Percentiles rank a stretch among this genome's conserved stretches.
Conservation (phyloP, 2,113 vertebrate species). For the Gracilinanus agilis region DNA sequence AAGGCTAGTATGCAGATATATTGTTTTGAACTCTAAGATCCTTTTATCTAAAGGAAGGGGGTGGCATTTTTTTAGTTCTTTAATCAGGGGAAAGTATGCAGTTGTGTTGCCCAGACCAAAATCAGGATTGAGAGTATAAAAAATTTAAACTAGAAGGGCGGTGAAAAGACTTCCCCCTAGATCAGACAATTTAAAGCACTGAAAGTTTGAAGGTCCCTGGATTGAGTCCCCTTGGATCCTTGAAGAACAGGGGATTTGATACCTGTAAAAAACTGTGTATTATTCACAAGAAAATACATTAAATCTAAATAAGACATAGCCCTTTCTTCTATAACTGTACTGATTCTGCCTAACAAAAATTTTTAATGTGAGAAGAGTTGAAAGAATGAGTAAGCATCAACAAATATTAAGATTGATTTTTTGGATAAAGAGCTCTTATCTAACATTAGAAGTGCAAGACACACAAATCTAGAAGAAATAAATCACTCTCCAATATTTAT, state of each 20-base stretch:
- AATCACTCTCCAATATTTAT: background rate
- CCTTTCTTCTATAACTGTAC: background rate
- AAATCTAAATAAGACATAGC: background rate
- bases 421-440: background rate
- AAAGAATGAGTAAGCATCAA: no score
- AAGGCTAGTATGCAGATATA: background rate
- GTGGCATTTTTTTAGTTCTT: no score
- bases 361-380: no score
- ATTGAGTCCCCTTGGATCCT: background rate
- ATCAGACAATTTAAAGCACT: no score
- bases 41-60: no score
- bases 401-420: no score
- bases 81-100: background rate
- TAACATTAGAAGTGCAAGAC: background rate
- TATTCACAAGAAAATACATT: background rate
- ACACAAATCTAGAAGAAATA: background rate
- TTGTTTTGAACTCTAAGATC: no score
- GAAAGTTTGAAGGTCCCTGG: no score
- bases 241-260: background rate
- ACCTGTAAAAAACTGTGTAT: background rate
- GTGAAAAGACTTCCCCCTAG: no score
- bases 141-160: background rate
- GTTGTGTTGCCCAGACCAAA: background rate
- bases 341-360: background rate
- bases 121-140: background rate